phyloP scores from a whole-genome alignment of 2,113 vertebrate species.

The Synodontis membranacea region DNA sequence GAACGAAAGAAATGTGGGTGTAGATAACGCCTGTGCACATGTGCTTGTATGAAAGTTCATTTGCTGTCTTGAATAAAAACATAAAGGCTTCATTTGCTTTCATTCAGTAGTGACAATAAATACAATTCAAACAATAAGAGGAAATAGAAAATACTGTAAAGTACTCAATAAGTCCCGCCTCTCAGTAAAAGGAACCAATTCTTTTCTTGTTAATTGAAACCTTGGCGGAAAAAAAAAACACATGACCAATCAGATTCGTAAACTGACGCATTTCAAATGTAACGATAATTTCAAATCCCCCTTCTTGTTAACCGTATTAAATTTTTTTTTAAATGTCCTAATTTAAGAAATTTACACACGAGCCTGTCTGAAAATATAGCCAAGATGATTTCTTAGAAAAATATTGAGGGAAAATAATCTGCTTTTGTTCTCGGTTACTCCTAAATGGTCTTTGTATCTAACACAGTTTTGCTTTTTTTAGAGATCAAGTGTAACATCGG shows the following conservation, averaged over 20 bases:
- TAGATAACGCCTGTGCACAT: background rate
- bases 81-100: background rate
- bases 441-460: background rate
- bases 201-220: background rate
- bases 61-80: slow-evolving; percentile 9
- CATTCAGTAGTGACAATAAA: background rate
- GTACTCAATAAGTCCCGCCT: background rate
- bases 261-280: background rate
- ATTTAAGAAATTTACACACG: too few relatives aligned
- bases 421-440: background rate
- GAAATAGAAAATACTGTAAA: too few relatives aligned
- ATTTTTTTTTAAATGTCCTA: too few relatives aligned
- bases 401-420: background rate
- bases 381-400: background rate
- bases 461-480: background rate
- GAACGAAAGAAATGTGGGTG: background rate
- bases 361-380: background rate
- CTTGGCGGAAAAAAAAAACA: too few relatives aligned
- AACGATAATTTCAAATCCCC: background rate
- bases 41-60: background rate
- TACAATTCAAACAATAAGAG: background rate
- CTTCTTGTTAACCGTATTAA: background rate
- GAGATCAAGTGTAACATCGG: background rate
- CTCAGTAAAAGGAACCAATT: background rate
- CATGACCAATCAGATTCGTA: background rate